Conservation (phyloP, 2,888 invertebrate species). For the Heliconius aoede region DNA sequence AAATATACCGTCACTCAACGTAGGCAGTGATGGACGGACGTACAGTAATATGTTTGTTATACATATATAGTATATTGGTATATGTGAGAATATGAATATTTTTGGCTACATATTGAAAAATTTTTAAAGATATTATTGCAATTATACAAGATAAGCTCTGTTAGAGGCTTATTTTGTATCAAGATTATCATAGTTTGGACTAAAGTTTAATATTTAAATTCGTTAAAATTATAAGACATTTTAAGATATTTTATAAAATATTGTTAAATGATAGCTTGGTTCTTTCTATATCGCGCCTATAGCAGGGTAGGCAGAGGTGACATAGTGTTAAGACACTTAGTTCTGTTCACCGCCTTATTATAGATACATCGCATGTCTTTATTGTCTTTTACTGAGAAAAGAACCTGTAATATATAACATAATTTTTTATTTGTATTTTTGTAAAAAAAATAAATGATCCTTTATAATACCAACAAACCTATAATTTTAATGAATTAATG, state of each 20-base stretch:
- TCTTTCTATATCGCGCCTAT: neutral
- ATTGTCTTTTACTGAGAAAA: neutral
- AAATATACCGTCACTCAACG: conserved; percentile 62
- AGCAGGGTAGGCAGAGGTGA: neutral
- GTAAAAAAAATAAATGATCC: neutral
- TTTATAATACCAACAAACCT: neutral
- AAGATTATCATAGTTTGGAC: neutral
- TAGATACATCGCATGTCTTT: no score
- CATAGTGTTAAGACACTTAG: neutral
- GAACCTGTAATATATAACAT: no score
- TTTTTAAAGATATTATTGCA: no score
- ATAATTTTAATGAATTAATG: conserved; percentile 27
- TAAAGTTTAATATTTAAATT: neutral
- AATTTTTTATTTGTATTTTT: no score
- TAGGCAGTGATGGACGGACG: conserved; percentile 49
- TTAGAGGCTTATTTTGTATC: no score
- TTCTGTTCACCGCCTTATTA: no score
- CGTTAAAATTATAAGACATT: neutral
- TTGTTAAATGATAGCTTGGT: no score
- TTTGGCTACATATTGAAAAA: no score
- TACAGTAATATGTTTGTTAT: conserved; percentile 22
- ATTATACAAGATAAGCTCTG: no score
- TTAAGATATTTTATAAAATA: no score
- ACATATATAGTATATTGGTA: neutral
- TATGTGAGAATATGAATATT: no score